Evolutionary conservation across 2,888 invertebrate species (phyloP), one percentile per base, ranked within the genome.

Genomic region (Teinopalpus imperialis): DNA sequence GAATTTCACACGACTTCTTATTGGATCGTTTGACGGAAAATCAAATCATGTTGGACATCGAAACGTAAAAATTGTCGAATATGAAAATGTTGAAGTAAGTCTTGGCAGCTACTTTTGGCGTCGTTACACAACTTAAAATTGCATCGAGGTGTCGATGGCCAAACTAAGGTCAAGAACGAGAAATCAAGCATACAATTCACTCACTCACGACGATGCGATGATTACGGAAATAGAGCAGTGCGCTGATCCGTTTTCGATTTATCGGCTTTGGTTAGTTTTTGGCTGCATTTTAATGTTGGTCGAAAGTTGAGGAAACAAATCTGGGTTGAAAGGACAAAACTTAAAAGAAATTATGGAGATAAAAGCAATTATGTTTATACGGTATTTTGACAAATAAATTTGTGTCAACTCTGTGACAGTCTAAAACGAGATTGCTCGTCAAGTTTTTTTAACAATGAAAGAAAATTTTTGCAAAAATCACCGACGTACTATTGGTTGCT

Each of bases 381-480:
- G 76, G 78, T 86, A 81, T 83, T 86, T 83, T 86, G 86, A 81
- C 81, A 82, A 85, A 76, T 77, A 63, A 66, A 66, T 81, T 81
- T 78, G 71, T 81, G 76, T 78, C 76, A 75, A 67, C 56, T 68
- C 59, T 57, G 52, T 54, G 54, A 56, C 61, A 58, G 36, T 49
- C 57, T 51, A 43, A 57, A 62, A 63, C 57, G 59, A 61, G 61
- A 59, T 59, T 63, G 61, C 54, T 61, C 45, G 13, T 23, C 20
- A 37, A 40, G 29, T 35, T 18, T 30, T 43, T 40, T 30, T 16
- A 36, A 16, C 40, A 45, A 45, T 43, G 14, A 45, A 32, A 39
- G 8, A 16, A 39, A 40, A 27, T 23, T 37, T 35, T 31, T n/a
- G n/a, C 18, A 23, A 5, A 16, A 18, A 4, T 39, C 24, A 37